Conservation (phyloP, 2,888 invertebrate species). For the Cephus runcator region DNA sequence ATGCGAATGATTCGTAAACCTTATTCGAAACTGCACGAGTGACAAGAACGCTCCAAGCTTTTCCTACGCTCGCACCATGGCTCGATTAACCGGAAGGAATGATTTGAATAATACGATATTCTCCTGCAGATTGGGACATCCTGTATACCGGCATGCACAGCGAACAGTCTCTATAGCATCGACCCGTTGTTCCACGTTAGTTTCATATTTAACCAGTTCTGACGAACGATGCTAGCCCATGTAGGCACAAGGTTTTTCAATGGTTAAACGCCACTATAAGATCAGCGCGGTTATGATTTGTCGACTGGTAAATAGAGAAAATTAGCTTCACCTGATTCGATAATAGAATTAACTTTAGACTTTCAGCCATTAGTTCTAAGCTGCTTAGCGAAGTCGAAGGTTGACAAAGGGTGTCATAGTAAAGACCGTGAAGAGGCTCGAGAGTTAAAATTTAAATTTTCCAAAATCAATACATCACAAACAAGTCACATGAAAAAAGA, state of each 20-base stretch:
- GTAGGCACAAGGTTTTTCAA: background rate
- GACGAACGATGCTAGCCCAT: background rate
- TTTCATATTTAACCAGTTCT: background rate
- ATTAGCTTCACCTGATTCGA: constrained; percentile 1
- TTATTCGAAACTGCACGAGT: background rate
- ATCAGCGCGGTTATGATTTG: background rate
- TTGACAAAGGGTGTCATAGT: background rate
- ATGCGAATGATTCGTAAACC: background rate
- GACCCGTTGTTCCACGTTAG: background rate
- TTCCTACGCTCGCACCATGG: background rate
- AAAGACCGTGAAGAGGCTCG: background rate
- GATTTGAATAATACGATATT: background rate
- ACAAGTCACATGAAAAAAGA: background rate
- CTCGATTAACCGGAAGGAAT: background rate
- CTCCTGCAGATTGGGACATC: background rate
- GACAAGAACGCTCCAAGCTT: background rate
- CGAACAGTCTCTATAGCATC: background rate
- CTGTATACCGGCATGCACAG: background rate
- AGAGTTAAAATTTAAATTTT: background rate
- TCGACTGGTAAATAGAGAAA: background rate
- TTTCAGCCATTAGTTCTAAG: background rate
- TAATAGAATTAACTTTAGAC: background rate
- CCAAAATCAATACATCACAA: background rate
- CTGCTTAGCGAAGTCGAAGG: background rate
- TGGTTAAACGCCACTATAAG: background rate